These are phyloP conservation scores for Balaeniceps rex DNA, from an alignment of 2,113 vertebrate genomes.

Conservation along the genomic window DNA sequence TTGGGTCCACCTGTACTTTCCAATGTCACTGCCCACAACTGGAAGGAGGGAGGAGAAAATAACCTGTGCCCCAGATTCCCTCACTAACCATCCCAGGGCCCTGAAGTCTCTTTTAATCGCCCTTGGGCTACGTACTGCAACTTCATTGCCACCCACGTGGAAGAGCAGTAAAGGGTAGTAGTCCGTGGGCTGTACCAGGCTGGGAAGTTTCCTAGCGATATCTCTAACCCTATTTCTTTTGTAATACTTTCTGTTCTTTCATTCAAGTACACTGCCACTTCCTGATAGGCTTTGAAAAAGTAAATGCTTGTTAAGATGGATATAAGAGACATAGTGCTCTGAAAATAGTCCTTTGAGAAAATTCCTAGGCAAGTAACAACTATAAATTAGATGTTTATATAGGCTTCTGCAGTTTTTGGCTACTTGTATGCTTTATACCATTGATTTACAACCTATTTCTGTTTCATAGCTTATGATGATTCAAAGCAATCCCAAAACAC, in stretches of 20 bases:
- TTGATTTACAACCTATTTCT: conserved; percentile 24
- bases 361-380: not conserved
- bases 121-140: too few relatives aligned
- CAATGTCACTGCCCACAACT: too few relatives aligned
- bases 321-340: not conserved
- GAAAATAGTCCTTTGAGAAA: not conserved
- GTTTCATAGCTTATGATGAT: conserved; percentile 81
- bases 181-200: too few relatives aligned
- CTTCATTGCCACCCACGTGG: too few relatives aligned
- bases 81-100: too few relatives aligned
- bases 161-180: too few relatives aligned
- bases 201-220: too few relatives aligned
- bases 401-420: not conserved
- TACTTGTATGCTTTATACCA: not conserved
- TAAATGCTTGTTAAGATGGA: not conserved
- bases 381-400: not conserved
- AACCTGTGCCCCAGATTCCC: too few relatives aligned
- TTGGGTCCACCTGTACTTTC: too few relatives aligned
- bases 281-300: not conserved
- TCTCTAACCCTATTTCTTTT: not conserved
- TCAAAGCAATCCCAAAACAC: conserved; percentile 81
- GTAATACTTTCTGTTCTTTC: not conserved
- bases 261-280: not conserved
- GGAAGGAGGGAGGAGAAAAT: too few relatives aligned
- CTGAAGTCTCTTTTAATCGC: too few relatives aligned